These are phyloP conservation scores for Thunnus thynnus DNA, from an alignment of 2,113 vertebrate genomes.

Conservation along the genomic window DNA sequence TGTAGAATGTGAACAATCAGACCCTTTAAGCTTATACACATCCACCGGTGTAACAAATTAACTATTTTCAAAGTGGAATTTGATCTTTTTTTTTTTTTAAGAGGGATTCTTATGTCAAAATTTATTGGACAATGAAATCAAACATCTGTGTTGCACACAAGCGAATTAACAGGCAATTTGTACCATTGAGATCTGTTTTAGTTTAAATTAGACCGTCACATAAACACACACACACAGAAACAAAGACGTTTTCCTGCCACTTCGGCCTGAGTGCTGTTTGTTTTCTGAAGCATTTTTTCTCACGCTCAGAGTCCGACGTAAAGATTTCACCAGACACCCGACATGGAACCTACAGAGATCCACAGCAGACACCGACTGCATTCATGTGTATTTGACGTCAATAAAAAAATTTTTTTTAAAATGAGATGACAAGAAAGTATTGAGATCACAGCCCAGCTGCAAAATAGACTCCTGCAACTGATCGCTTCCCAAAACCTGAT, in stretches of 20 bases:
- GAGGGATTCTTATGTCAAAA: constrained; percentile 37
- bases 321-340: constrained; percentile 7
- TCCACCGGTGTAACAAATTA: neutral
- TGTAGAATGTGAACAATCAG: neutral
- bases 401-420: neutral
- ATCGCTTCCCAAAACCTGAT: neutral
- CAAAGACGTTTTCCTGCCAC: constrained; percentile 52
- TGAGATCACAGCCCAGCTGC: neutral
- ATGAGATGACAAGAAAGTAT: neutral
- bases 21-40: neutral
- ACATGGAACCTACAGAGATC: neutral
- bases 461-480: neutral
- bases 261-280: constrained; percentile 28
- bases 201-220: constrained; percentile 64
- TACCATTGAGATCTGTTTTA: constrained; percentile 59
- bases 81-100: constrained; percentile 4
- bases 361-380: neutral
- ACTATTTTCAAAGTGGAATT: neutral
- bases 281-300: constrained; percentile 63
- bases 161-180: constrained; percentile 65
- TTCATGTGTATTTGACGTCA: neutral
- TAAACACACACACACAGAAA: constrained; percentile 57
- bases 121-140: constrained; percentile 45
- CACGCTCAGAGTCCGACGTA: constrained; percentile 33
- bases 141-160: constrained; percentile 56